These are phyloP conservation scores for Sebastes variabilis DNA, from an alignment of 2,797 vertebrate species.

Conservation along the genomic window DNA sequence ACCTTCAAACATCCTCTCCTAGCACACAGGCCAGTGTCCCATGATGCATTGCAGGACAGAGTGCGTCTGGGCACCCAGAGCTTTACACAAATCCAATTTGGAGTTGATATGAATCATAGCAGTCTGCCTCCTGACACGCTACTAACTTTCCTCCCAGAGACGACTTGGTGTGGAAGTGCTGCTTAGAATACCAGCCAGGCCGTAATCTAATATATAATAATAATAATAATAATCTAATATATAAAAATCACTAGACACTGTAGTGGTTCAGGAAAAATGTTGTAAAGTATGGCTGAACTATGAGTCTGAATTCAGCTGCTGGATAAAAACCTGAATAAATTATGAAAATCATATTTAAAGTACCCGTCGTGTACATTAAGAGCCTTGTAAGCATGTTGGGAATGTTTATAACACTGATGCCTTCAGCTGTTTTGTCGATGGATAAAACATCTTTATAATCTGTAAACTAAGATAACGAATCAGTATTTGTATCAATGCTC, in stretches of 20 bases:
- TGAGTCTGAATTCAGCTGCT: background rate
- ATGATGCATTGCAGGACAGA: slow-evolving; percentile 53
- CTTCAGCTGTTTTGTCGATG: background rate
- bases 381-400: background rate
- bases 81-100: slow-evolving; percentile 65
- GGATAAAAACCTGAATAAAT: background rate
- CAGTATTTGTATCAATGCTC: too few relatives aligned
- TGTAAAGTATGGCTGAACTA: background rate
- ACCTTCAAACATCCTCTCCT: slow-evolving; percentile 37
- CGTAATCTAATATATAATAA: too few relatives aligned
- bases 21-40: slow-evolving; percentile 40
- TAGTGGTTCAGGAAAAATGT: background rate
- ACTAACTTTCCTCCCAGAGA: slow-evolving; percentile 64
- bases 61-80: slow-evolving; percentile 23
- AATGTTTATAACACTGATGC: background rate
- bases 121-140: slow-evolving; percentile 52
- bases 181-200: slow-evolving; percentile 59
- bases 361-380: background rate
- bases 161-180: slow-evolving; percentile 4
- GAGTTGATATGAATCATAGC: slow-evolving; percentile 59
- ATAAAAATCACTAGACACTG: background rate
- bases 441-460: background rate
- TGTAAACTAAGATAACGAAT: too few relatives aligned
- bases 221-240: too few relatives aligned
- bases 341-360: background rate